Base-by-base conservation (phyloP, 64 coral and sea anemone genomes). In the Stichodactyla mertensii region DNA sequence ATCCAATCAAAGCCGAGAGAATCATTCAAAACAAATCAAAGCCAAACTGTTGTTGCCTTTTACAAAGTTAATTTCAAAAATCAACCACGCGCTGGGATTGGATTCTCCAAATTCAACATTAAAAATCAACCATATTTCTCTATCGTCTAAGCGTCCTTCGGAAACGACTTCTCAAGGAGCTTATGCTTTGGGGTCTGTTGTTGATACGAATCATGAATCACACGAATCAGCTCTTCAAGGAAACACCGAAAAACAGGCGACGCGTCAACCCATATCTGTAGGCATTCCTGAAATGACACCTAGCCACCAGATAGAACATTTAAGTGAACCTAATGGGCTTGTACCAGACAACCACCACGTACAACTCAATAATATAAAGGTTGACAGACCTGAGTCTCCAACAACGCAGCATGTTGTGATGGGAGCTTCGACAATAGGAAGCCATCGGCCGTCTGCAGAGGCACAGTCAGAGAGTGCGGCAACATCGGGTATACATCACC, bases 51-150 rank as follows among this genome's bases (percentile, higher is more conserved):
- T 31, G 24, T 74, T 81, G 11, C 78, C 78, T 14, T 81, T 81
- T 31, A 28, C 78, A 53, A 1, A 15, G 52, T 81, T 81, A 31
- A 53, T 81, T 53, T 53, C 78, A 54, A 81, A 55, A 53, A 81
- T 81, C 6, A 81, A 81, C 78, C 78, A 53, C 14, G 78, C 78
- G 54, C 19, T 81, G 52, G 78, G 78, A 81, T 53, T 81, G 16
- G 78, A 81, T 55, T 14, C 78, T 19, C 52, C 78, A 81, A 55
- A 81, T 20, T 81, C 78, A 16, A 81, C 36, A 81, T 53, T 81
- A 11, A 81, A 54, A 53, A 28, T 81, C 15, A 55, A 81, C 51
- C 69, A 74, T 23, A 74, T 74, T 27, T 74, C 69, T 74, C 24
- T 74, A 74, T 74, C 69, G 27, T 74, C 69, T 31, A 74, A 74